A percentile compares a stretch with the other conserved stretches of the same genome.
These are phyloP conservation scores for Phyllopteryx taeniolatus DNA, from an alignment of 2,113 vertebrate species.

Conservation along the genomic window DNA sequence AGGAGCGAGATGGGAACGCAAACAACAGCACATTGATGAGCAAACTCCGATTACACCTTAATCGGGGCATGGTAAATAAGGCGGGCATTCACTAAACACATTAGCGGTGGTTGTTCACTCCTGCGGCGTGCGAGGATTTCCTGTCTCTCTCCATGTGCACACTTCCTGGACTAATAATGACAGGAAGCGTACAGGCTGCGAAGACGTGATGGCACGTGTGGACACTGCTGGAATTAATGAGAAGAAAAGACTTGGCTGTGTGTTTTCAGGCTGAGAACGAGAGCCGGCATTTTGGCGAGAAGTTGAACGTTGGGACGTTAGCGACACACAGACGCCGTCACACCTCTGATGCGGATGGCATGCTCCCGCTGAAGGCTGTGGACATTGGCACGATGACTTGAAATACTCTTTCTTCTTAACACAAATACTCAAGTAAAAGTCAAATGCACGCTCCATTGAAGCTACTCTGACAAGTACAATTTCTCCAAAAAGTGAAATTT, in stretches of 20 bases:
- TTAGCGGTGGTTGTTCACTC: slow-evolving; percentile 7
- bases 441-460: too few species aligned
- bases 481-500: too few species aligned
- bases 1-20: not conserved
- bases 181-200: slow-evolving; percentile 81
- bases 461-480: too few species aligned
- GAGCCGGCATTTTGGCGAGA: too few species aligned
- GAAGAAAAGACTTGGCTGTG: not conserved
- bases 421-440: too few species aligned
- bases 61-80: not conserved
- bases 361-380: too few species aligned
- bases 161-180: slow-evolving; percentile 86
- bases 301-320: too few species aligned
- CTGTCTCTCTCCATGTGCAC: slow-evolving; percentile 63
- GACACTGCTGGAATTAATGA: not conserved
- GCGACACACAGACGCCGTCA: too few species aligned
- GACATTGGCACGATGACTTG: too few species aligned
- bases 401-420: too few species aligned
- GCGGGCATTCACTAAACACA: not conserved
- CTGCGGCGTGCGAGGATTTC: slow-evolving; percentile 78
- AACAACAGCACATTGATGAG: not conserved
- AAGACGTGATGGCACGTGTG: slow-evolving; percentile 23
- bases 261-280: not conserved
- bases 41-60: not conserved
- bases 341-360: too few species aligned